A percentile compares a stretch with the other conserved stretches of the same genome.
These are phyloP conservation scores for Laterallus jamaicensis DNA, from an alignment of 2,113 vertebrate genomes.

Conservation along the genomic window DNA sequence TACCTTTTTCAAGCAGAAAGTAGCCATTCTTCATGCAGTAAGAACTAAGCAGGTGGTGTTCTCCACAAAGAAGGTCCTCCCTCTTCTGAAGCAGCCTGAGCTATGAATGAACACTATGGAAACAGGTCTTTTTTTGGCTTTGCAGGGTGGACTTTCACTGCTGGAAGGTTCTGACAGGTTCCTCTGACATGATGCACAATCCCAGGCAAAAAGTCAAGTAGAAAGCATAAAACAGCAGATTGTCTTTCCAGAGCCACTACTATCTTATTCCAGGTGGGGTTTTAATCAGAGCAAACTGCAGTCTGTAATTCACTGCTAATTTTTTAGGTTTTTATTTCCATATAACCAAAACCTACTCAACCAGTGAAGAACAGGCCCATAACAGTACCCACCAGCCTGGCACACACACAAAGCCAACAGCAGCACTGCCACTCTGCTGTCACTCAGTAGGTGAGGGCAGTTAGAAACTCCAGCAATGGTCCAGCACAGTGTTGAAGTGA, in stretches of 20 bases:
- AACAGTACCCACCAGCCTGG: not conserved
- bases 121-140: not conserved
- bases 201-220: not conserved
- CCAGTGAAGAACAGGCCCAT: not conserved
- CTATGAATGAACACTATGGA: not conserved
- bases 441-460: rapidly evolving
- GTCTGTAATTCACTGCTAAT: not conserved
- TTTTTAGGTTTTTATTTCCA: not conserved
- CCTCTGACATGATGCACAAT: not conserved
- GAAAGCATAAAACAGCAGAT: not conserved
- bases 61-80: not conserved
- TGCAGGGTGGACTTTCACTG: not conserved
- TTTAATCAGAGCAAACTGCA: not conserved
- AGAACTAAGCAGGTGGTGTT: not conserved
- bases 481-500: not conserved
- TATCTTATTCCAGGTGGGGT: not conserved
- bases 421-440: not conserved
- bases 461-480: not conserved
- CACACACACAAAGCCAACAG: not conserved
- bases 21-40: not conserved
- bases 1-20: not conserved
- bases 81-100: not conserved
- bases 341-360: not conserved
- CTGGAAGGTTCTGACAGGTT: not conserved
- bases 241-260: not conserved